Evolutionary conservation across 2,888 invertebrate genomes (phyloP), one percentile per base, ranked within the genome.

Genomic region (Cynaeus angustus): DNA sequence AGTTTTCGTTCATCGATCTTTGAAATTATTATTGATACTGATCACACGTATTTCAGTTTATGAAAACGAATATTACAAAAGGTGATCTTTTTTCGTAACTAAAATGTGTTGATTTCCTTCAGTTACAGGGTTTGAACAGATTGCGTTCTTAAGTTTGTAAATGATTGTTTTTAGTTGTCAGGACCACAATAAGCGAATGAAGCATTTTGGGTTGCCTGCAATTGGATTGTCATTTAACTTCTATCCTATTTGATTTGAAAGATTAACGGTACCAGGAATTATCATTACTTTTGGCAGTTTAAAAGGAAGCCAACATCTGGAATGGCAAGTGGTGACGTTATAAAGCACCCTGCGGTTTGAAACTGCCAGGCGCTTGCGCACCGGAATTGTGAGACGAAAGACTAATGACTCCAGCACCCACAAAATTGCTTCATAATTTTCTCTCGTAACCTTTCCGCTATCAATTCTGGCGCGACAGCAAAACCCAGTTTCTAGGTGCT

Each of bases 351-450:
- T 74, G 76, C 53, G 77, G 77, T 77, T 65, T 30, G 12, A 68
- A 68, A 75, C 41, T 55, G 66, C 30, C 59, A 37, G 41, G 65
- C 70, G 69, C 69, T 46, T 59, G 74, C 72, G 74, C 67, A 45
- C 64, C 28, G 37, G 52, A 62, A 62, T 71, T 56, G 62, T 45
- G 56, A 74, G 65, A 72, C 75, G 79, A 79, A 83, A 84, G 82
- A 84, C 83, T 84, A 84, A 84, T 84, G 83, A 83, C 81, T 77
- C 77, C 79, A 77, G 82, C 82, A 80, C 82, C 83, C 83, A 80
- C 84, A 82, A 83, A 83, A 85, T 84, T 85, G 83, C 83, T 84
- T 85, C 85, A 85, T 85, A 84, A 85, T 85, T 85, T 84, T 83
- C 84, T 81, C 81, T 74, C 79, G 82, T 83, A 84, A 83, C 84